Evolutionary conservation across 2,797 vertebrate genomes (phyloP).

Genomic region (Tinamus major): DNA sequence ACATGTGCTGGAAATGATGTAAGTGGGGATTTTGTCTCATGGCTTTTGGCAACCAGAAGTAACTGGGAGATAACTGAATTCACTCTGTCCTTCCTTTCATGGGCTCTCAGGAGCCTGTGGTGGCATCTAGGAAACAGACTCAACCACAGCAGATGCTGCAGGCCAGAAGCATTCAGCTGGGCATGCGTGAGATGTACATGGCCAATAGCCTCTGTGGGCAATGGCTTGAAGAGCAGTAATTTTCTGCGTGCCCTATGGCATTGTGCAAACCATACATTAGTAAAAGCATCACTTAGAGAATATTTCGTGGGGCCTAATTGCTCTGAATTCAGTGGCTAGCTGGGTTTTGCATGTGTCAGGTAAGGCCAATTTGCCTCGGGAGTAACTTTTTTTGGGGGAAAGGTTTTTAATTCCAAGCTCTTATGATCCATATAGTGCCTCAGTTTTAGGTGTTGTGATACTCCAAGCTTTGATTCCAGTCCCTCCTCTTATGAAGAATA

Average conservation of each 20-base stretch:
- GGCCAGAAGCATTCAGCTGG: not conserved
- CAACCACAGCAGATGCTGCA: not conserved
- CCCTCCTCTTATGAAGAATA: not conserved
- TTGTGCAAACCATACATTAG: not conserved
- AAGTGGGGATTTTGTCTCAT: not conserved
- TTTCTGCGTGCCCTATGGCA: not conserved
- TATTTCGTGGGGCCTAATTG: not conserved
- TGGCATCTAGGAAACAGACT: not conserved
- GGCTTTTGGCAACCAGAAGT: not conserved
- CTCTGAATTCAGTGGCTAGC: not conserved
- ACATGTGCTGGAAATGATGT: not conserved
- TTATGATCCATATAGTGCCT: not conserved
- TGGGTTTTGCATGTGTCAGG: not conserved
- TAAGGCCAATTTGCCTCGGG: not conserved
- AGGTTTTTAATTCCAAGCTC: not conserved
- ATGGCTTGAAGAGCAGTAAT: not conserved
- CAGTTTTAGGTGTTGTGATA: not conserved
- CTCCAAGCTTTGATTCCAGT: not conserved
- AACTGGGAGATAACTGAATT: not conserved
- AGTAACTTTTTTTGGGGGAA: not conserved
- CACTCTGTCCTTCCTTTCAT: not conserved
- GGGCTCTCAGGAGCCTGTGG: not conserved
- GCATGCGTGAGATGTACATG: not conserved
- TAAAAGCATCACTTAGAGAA: not conserved
- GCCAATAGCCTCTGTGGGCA: not conserved